These are phyloP conservation scores for Gouania willdenowi DNA, from an alignment of 2,797 vertebrate species.

Conservation along the genomic window DNA sequence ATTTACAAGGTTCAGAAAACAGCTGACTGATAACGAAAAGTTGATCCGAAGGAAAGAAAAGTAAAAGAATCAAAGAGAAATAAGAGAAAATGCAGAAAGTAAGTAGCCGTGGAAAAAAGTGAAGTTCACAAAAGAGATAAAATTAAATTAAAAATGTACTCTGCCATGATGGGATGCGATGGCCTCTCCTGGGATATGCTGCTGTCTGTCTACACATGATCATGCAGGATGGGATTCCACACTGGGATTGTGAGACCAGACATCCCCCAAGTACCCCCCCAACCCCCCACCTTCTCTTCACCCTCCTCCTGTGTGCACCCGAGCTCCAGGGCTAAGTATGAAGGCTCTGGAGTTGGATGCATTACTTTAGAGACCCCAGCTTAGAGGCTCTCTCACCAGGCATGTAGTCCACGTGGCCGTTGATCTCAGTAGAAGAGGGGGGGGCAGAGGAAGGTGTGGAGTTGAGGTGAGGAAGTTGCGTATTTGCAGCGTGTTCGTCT, in stretches of 20 bases:
- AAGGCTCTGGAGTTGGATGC: conserved; percentile 58
- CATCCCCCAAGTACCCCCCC: conserved; percentile 6
- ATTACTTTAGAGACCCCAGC: conserved; percentile 69
- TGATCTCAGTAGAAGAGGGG: conserved; percentile 75
- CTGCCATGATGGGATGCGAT: conserved; percentile 37
- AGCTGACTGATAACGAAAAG: too few species aligned
- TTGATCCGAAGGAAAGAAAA: too few species aligned
- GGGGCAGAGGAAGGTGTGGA: conserved; percentile 74
- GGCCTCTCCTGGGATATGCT: conserved; percentile 39
- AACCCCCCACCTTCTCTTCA: conserved; percentile 21
- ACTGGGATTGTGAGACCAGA: conserved; percentile 38
- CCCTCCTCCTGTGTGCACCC: conserved; percentile 17
- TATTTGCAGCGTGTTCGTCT: conserved; percentile 75
- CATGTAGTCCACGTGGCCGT: conserved; percentile 77
- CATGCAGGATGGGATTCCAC: conserved; percentile 23
- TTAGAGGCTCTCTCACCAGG: conserved; percentile 93
- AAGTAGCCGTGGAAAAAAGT: too few species aligned
- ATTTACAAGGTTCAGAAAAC: too few species aligned
- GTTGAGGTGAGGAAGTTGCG: conserved; percentile 71
- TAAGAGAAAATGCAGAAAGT: conserved; percentile 1
- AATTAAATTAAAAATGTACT: conserved; percentile 49
- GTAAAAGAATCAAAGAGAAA: conserved; percentile 6
- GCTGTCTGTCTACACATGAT: conserved; percentile 36
- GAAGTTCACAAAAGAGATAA: conserved; percentile 17
- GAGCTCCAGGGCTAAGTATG: conserved; percentile 12